A percentile compares a stretch with the other conserved stretches of the same genome.
Conservation (phyloP, 2,113 vertebrate species). For the Rhinopomastus cyanomelas region DNA sequence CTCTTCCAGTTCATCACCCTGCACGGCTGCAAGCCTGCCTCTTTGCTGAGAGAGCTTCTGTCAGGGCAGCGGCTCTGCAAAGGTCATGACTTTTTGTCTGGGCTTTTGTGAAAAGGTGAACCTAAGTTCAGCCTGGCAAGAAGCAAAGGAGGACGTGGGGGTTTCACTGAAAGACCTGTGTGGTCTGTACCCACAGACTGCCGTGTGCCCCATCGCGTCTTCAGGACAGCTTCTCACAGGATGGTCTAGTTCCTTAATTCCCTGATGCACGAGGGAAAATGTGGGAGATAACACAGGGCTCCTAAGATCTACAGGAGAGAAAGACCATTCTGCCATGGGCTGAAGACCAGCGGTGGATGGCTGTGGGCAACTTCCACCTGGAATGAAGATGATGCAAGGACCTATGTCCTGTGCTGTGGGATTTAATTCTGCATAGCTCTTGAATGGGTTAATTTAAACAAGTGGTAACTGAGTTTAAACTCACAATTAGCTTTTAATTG, state of each 20-base stretch:
- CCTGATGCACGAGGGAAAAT: not conserved
- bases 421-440: not conserved
- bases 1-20: not conserved
- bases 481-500: not conserved
- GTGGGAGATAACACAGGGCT: not conserved
- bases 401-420: not conserved
- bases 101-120: not conserved
- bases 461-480: not conserved
- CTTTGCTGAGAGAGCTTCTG: not conserved
- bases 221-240: not conserved
- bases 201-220: accelerated
- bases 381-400: not conserved
- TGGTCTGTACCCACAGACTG: not conserved
- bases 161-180: not conserved
- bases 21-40: not conserved
- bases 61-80: not conserved
- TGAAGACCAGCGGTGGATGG: not conserved
- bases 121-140: not conserved
- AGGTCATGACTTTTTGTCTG: not conserved
- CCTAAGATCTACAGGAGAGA: not conserved
- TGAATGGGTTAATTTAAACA: not conserved
- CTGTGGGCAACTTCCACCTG: not conserved
- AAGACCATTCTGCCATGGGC: not conserved
- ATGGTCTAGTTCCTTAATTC: not conserved
- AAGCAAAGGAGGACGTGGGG: not conserved